phyloP scores from a whole-genome alignment of 2,113 vertebrate genomes.

The Eolophus roseicapilla region DNA sequence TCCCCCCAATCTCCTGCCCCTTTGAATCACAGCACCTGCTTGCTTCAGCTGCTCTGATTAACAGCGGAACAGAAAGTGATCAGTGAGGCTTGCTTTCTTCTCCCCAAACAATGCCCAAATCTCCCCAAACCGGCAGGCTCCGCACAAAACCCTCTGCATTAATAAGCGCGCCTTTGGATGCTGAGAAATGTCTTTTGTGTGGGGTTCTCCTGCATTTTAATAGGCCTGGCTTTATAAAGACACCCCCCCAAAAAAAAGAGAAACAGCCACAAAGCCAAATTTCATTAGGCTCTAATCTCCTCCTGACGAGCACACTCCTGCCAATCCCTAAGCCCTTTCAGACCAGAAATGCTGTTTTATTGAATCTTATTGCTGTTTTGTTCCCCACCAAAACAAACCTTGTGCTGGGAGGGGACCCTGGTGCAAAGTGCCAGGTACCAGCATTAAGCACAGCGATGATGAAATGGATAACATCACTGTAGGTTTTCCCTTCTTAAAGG shows the following conservation, averaged over 20 bases:
- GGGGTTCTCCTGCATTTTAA: constrained; percentile 65
- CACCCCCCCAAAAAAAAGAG: neutral
- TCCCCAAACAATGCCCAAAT: constrained; percentile 34
- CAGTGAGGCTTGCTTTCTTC: constrained; percentile 53
- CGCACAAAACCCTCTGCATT: neutral
- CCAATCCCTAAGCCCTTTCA: constrained; percentile 24
- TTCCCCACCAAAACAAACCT: constrained; percentile 4
- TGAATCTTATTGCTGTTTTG: constrained; percentile 40
- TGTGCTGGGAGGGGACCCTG: neutral
- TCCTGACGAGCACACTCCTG: constrained; percentile 18
- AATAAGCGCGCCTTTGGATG: constrained; percentile 15
- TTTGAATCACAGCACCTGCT: constrained; percentile 42
- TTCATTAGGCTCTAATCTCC: constrained; percentile 62
- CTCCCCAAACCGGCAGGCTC: constrained; percentile 26
- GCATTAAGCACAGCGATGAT: neutral
- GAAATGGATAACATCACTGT: neutral
- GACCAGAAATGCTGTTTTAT: neutral
- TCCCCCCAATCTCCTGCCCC: neutral
- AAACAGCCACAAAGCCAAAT: constrained; percentile 60
- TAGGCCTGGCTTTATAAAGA: constrained; percentile 41
- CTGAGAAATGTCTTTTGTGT: constrained; percentile 47
- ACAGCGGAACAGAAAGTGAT: constrained; percentile 38
- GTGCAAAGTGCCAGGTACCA: neutral
- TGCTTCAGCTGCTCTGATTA: constrained; percentile 50
- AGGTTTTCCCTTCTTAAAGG: neutral